Evolutionary conservation across 1,140 invertebrate genomes (phyloP).

Genomic region (Sinella curviseta): DNA sequence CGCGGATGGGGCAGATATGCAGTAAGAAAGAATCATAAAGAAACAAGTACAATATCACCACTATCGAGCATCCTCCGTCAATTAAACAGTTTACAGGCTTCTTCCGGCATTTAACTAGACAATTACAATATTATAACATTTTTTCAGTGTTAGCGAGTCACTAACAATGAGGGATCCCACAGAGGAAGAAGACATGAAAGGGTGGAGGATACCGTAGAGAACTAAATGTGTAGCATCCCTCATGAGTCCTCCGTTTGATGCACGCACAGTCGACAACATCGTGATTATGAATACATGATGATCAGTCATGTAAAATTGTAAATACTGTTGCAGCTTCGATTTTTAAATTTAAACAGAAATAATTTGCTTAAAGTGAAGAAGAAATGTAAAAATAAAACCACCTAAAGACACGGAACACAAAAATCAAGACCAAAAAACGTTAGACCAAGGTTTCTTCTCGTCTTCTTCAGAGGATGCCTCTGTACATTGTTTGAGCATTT

Average conservation of each 20-base stretch:
- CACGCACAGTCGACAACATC: not conserved
- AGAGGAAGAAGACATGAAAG: too few species aligned
- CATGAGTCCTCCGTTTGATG: not conserved
- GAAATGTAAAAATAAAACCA: not conserved
- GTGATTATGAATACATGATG: not conserved
- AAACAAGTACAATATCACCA: not conserved
- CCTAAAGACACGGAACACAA: not conserved
- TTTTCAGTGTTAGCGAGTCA: not conserved
- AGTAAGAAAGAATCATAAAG: not conserved
- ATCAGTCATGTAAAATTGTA: not conserved
- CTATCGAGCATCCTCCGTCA: not conserved
- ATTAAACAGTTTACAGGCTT: not conserved
- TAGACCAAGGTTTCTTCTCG: not conserved
- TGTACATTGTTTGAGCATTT: not conserved
- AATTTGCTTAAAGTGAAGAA: not conserved
- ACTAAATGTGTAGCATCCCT: too few species aligned
- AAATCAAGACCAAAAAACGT: not conserved
- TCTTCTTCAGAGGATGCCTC: not conserved
- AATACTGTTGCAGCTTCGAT: not conserved
- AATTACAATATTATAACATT: not conserved
- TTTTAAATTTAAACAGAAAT: not conserved
- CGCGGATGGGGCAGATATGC: not conserved
- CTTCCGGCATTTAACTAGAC: slow-evolving; percentile 1
- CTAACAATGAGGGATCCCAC: too few species aligned
- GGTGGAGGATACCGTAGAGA: too few species aligned